Conservation (phyloP, 1,140 invertebrate genomes). For the Spodoptera frugiperda region DNA sequence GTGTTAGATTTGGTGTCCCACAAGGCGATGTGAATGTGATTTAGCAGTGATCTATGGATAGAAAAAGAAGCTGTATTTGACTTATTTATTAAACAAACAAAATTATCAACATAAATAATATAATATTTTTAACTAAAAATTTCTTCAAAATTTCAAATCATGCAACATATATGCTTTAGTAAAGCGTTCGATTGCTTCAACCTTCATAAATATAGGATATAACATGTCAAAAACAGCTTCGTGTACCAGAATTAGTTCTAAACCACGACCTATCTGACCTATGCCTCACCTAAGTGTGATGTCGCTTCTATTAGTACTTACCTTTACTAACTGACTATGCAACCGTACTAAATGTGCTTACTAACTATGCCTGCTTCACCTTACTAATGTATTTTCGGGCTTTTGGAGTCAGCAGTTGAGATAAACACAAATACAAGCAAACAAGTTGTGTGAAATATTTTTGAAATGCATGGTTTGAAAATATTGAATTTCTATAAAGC, state of each 20-base stretch:
- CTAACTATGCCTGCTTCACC: constrained; percentile 66
- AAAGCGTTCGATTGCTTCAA: too few species aligned
- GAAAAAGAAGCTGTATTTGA: constrained; percentile 40
- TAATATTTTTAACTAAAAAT: neutral
- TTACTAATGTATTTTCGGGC: constrained; percentile 71
- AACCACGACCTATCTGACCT: constrained; percentile 47
- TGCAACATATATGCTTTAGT: neutral
- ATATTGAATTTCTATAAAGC: neutral
- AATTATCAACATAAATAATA: neutral
- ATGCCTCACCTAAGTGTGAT: constrained; percentile 55
- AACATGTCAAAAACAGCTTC: constrained; percentile 33
- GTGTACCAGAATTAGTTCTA: neutral
- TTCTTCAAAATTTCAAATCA: neutral
- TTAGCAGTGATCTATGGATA: constrained; percentile 39
- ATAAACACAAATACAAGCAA: neutral
- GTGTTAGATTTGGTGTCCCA: constrained; percentile 56
- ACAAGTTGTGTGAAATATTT: too few species aligned
- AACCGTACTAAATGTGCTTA: constrained; percentile 65
- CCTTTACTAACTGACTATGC: constrained; percentile 48
- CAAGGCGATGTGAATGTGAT: constrained; percentile 49
- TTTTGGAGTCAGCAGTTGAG: constrained; percentile 65
- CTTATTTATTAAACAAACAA: neutral
- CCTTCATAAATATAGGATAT: neutral
- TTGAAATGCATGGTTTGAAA: constrained; percentile 6
- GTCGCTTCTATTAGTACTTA: constrained; percentile 53